Percentiles rank a stretch among this genome's conserved stretches.
Conservation (phyloP, 2,113 vertebrate genomes). For the Nesogale talazaci region DNA sequence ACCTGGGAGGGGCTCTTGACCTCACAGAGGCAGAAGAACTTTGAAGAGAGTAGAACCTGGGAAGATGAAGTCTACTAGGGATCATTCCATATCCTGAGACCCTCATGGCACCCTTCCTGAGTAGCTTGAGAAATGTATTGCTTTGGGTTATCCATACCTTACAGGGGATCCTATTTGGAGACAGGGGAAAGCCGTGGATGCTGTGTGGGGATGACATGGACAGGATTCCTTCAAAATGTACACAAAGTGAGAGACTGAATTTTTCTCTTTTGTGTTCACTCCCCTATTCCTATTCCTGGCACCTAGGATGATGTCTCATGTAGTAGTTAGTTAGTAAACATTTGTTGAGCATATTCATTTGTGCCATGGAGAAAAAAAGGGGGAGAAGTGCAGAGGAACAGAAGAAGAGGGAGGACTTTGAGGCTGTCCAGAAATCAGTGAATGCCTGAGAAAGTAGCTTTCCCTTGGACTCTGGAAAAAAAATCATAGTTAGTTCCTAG, state of each 20-base stretch:
- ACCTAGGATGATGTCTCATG: neutral
- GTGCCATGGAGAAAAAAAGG: too few relatives aligned
- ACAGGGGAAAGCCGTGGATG: neutral
- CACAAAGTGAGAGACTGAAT: neutral
- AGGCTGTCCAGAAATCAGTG: neutral
- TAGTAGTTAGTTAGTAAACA: neutral
- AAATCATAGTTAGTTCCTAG: neutral
- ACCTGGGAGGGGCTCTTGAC: neutral
- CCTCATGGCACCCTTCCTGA: neutral
- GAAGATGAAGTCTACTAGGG: neutral
- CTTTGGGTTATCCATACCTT: neutral
- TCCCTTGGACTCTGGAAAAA: neutral
- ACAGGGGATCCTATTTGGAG: neutral
- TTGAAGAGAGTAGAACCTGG: neutral
- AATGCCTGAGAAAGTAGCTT: neutral
- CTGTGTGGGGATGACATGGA: neutral
- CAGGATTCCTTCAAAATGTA: neutral
- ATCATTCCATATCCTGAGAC: constrained; percentile 10
- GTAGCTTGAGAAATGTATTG: neutral
- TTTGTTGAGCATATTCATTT: too few relatives aligned
- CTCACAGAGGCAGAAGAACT: neutral
- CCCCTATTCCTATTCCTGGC: neutral
- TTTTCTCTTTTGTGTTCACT: neutral
- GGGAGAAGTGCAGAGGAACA: too few relatives aligned
- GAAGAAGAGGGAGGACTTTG: neutral